Evolutionary conservation across 2,888 invertebrate species (phyloP).

Genomic region (Nephrotoma appendiculata): DNA sequence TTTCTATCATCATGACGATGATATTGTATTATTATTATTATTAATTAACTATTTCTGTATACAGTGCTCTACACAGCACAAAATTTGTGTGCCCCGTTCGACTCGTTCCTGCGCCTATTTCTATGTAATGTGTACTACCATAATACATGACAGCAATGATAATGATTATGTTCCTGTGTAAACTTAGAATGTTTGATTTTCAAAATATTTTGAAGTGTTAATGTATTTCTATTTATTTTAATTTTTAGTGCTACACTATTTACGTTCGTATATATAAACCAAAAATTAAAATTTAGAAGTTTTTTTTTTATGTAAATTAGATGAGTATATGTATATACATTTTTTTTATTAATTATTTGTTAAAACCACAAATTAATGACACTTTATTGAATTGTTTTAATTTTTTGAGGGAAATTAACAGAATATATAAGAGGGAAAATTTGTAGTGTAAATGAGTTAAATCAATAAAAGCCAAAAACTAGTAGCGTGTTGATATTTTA

Average conservation of each 20-base stretch:
- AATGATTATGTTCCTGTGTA: not conserved
- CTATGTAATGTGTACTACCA: not conserved
- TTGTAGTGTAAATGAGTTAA: not conserved
- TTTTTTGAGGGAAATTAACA: not conserved
- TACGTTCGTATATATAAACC: not conserved
- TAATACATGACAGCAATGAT: not conserved
- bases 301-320: not conserved
- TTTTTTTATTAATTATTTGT: not conserved
- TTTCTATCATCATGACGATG: not conserved
- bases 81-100: not conserved
- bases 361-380: not conserved
- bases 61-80: not conserved
- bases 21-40: not conserved
- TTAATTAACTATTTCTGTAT: not conserved
- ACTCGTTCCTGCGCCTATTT: not conserved
- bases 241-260: not conserved
- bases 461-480: not conserved
- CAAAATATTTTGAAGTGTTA: not conserved
- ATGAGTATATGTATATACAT: not conserved
- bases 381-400: not conserved
- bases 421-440: not conserved
- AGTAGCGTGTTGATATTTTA: not conserved
- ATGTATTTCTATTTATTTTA: not conserved
- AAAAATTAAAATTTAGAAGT: not conserved
- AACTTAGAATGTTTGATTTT: not conserved